Conservation (phyloP, 2,113 vertebrate species). For the Poeciliopsis prolifica region DNA sequence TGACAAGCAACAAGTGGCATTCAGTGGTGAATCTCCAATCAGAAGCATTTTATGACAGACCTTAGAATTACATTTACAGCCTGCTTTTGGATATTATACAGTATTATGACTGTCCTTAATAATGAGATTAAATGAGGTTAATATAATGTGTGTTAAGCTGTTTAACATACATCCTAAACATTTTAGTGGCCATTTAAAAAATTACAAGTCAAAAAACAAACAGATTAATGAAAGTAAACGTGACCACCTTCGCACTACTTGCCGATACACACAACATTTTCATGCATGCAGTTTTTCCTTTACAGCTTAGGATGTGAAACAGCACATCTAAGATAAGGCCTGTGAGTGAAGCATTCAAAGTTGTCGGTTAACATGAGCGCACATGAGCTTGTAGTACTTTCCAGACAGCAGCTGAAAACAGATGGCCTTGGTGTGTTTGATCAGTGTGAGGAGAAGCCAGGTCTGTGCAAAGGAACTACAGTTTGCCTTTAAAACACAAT, state of each 20-base stretch:
- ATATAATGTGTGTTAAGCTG: too few species aligned
- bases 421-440: not conserved
- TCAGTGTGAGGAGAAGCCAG: not conserved
- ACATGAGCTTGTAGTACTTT: not conserved
- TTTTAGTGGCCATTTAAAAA: too few species aligned
- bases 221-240: too few species aligned
- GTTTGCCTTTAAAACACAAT: not conserved
- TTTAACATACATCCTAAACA: too few species aligned
- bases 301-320: conserved; percentile 1
- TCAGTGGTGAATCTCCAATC: not conserved
- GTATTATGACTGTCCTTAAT: too few species aligned
- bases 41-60: too few species aligned
- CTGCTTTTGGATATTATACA: too few species aligned
- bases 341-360: not conserved
- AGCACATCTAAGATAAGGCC: conserved; percentile 7
- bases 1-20: not conserved
- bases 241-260: not conserved
- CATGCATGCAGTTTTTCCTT: not conserved
- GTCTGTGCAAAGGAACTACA: not conserved
- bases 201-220: too few species aligned
- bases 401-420: not conserved
- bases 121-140: too few species aligned
- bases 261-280: too few species aligned
- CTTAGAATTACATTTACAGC: too few species aligned
- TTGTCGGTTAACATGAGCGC: not conserved